Evolutionary conservation across 1,140 invertebrate species (phyloP).

Genomic region (Caerostris darwini): DNA sequence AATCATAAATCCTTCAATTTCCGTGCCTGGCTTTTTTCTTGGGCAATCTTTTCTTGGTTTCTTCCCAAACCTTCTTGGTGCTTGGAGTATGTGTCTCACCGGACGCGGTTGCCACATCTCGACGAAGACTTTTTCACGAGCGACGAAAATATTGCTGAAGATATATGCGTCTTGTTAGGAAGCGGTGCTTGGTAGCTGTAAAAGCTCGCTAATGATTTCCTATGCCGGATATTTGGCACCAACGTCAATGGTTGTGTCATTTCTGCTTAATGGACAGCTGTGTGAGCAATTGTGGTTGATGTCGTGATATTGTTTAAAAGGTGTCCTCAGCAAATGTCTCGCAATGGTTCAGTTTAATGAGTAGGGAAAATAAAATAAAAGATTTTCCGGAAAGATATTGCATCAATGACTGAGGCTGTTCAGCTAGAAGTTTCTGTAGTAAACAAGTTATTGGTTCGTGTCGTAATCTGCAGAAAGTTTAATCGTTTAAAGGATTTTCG

Average conservation of each 20-base stretch:
- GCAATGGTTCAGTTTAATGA: conserved; percentile 6
- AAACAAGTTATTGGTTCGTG: neutral
- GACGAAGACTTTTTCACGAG: neutral
- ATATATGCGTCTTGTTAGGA: neutral
- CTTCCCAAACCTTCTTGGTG: conserved; percentile 11
- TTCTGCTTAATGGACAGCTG: neutral
- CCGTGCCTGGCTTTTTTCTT: neutral
- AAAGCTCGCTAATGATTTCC: conserved; percentile 6
- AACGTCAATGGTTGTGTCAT: conserved; percentile 12
- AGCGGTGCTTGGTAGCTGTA: neutral
- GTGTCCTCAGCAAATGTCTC: neutral
- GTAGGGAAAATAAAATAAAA: neutral
- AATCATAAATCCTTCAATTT: conserved; percentile 45
- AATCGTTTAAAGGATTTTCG: no score
- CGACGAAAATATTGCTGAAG: neutral
- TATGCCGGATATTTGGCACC: neutral
- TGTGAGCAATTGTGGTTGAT: neutral
- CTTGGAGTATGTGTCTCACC: conserved; percentile 2
- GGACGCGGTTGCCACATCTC: conserved; percentile 10
- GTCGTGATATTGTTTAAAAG: neutral
- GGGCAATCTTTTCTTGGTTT: neutral
- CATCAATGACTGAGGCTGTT: neutral
- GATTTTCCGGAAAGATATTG: neutral
- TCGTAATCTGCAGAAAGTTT: neutral
- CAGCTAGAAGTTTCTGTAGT: neutral